Evolutionary conservation across 37 sponge, comb jelly and placozoan species (phyloP).

Genomic region (Halichondria panicea): DNA sequence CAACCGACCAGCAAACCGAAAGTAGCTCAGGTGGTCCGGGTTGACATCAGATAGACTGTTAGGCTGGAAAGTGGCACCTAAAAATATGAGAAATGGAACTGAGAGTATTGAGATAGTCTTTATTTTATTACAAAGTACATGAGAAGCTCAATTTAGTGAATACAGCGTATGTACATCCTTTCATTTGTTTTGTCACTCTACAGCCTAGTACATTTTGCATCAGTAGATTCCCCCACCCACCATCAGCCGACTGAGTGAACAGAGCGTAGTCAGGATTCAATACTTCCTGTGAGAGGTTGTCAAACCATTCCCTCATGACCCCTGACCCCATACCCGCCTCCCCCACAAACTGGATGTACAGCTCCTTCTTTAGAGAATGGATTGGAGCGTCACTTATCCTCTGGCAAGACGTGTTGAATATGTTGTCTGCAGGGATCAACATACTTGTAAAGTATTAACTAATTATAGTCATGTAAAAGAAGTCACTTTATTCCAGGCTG

Average conservation of each 20-base stretch:
- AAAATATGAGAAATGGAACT: too few species aligned
- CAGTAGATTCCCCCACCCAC: slow-evolving; percentile 19
- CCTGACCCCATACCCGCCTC: slow-evolving; percentile 95
- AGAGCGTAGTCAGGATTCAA: slow-evolving; percentile 98
- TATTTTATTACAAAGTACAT: too few species aligned
- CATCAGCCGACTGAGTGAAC: slow-evolving; percentile 94
- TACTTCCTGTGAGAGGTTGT: slow-evolving; percentile 84
- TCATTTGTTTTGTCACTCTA: not conserved
- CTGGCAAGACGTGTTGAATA: slow-evolving; percentile 76
- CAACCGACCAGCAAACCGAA: slow-evolving; percentile 88
- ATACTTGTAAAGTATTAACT: too few species aligned
- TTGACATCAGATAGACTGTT: slow-evolving; percentile 91
- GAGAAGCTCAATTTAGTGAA: too few species aligned
- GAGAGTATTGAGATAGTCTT: too few species aligned
- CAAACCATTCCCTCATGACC: slow-evolving; percentile 92
- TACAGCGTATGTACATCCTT: too few species aligned
- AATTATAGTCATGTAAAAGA: too few species aligned
- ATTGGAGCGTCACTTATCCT: slow-evolving; percentile 31
- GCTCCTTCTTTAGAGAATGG: slow-evolving; percentile 44
- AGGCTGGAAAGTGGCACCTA: slow-evolving; percentile 94
- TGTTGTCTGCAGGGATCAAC: slow-evolving; percentile 61
- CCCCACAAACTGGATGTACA: slow-evolving; percentile 74
- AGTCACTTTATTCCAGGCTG: too few species aligned
- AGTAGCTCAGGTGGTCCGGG: slow-evolving; percentile 96
- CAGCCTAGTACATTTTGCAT: not conserved